Evolutionary conservation across 2,113 vertebrate species (phyloP).

Genomic region (Pyrgilauda ruficollis): DNA sequence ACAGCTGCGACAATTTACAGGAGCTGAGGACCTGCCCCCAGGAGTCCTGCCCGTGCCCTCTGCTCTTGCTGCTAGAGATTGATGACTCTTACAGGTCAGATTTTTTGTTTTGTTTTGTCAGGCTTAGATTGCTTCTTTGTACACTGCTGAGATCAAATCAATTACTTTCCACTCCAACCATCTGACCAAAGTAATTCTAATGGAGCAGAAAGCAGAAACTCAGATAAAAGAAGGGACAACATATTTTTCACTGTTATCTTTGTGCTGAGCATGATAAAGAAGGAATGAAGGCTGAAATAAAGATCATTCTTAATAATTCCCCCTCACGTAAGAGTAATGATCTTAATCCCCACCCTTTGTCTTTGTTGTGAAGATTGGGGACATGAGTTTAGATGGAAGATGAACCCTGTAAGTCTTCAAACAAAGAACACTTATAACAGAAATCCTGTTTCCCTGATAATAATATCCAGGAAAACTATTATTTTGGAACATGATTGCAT

Average conservation of each 20-base stretch:
- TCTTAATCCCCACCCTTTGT: constrained; percentile 45
- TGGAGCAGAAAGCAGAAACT: constrained; percentile 61
- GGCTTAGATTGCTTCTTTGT: constrained; percentile 46
- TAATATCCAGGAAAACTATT: constrained; percentile 64
- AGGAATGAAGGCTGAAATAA: constrained; percentile 49
- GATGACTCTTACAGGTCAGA: constrained; percentile 66
- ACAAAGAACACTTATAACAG: constrained; percentile 22
- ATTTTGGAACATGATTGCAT: constrained; percentile 63
- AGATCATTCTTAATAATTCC: constrained; percentile 41
- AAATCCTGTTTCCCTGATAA: constrained; percentile 40
- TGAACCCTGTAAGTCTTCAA: constrained; percentile 39
- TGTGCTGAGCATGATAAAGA: constrained; percentile 43
- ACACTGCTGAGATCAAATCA: constrained; percentile 47
- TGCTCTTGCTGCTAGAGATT: constrained; percentile 47
- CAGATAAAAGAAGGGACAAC: constrained; percentile 54
- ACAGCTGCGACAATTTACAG: constrained; percentile 38
- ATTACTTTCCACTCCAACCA: constrained; percentile 59
- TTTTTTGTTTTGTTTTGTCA: constrained; percentile 66
- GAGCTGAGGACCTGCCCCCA: constrained; percentile 47
- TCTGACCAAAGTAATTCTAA: constrained; percentile 65
- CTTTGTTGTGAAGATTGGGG: constrained; percentile 40
- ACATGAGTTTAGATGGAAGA: constrained; percentile 56
- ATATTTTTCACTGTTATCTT: constrained; percentile 44
- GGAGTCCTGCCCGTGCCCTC: constrained; percentile 45
- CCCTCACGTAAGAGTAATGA: constrained; percentile 36